A percentile compares a stretch with the other conserved stretches of the same genome.
phyloP scores from a whole-genome alignment of 2,113 vertebrate genomes.

The Naja naja region DNA sequence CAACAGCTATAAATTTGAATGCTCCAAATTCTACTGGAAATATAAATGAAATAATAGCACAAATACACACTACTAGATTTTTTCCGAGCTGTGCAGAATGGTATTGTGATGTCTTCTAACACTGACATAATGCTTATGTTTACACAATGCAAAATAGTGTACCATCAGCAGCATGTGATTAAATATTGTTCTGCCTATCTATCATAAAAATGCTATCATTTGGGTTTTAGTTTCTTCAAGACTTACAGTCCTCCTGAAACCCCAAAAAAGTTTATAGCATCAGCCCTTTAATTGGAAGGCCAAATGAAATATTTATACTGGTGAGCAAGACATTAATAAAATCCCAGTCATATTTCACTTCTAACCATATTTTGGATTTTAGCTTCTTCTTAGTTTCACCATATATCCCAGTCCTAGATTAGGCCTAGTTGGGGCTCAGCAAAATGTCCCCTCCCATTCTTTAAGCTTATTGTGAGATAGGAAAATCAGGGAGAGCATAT shows the following conservation, averaged over 20 bases:
- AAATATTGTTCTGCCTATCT: background rate
- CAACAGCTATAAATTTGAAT: background rate
- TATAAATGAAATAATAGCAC: background rate
- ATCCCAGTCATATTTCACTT: background rate
- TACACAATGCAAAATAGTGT: background rate
- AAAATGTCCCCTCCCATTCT: background rate
- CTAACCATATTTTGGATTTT: background rate
- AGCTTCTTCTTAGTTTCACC: background rate
- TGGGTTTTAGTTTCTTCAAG: background rate
- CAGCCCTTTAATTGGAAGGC: background rate
- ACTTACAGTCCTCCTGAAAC: background rate
- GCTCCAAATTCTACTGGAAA: background rate
- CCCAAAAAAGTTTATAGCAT: background rate
- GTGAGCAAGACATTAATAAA: background rate
- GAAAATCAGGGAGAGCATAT: background rate
- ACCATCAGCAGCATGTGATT: background rate
- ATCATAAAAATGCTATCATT: background rate
- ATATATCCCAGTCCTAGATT: background rate
- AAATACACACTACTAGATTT: background rate
- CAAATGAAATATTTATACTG: background rate
- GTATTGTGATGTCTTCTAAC: background rate
- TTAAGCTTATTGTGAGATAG: background rate
- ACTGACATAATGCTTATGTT: background rate
- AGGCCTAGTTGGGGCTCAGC: background rate
- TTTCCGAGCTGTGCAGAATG: background rate